Percentiles rank a stretch among this genome's conserved stretches.
Evolutionary conservation across 2,113 vertebrate genomes (phyloP).

Genomic region (Elaphurus davidianus): DNA sequence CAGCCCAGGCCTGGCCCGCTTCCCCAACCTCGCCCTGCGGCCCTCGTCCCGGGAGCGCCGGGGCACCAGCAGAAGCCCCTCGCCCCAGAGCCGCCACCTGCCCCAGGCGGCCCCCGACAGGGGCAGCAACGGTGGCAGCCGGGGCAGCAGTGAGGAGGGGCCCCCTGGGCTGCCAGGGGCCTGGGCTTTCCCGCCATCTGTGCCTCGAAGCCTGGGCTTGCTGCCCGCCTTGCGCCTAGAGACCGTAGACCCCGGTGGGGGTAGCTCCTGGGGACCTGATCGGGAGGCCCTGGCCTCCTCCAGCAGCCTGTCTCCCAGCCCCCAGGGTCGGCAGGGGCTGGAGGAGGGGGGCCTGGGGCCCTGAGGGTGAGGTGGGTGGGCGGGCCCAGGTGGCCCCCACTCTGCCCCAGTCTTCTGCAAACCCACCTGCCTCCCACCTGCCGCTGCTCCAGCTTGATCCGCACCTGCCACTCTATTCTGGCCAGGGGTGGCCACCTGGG

Average conservation of each 20-base stretch:
- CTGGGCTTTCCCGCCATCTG: constrained; percentile 67
- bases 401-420: background rate
- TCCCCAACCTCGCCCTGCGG: constrained; percentile 91
- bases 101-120: constrained; percentile 53
- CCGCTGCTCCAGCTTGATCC: constrained; percentile 16
- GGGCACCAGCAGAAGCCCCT: constrained; percentile 84
- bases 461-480: background rate
- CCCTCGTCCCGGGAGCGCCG: constrained; percentile 86
- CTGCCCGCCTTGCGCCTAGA: constrained; percentile 79
- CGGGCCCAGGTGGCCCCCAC: background rate
- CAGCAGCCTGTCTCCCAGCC: constrained; percentile 52
- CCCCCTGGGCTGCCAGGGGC: constrained; percentile 32
- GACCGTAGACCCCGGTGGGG: constrained; percentile 71
- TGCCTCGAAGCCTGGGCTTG: constrained; percentile 79
- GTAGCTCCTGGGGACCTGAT: constrained; percentile 8
- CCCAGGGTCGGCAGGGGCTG: constrained; percentile 28
- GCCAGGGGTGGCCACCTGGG: background rate
- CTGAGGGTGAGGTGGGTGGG: constrained; percentile 27
- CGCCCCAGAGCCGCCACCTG: constrained; percentile 81
- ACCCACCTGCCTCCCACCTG: constrained; percentile 36
- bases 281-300: background rate
- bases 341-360: constrained; percentile 57
- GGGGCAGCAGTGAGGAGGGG: constrained; percentile 64
- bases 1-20: constrained; percentile 89
- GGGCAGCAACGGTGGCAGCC: background rate